phyloP scores from a whole-genome alignment of 2,797 vertebrate genomes.

The Leptoclinus maculatus region DNA sequence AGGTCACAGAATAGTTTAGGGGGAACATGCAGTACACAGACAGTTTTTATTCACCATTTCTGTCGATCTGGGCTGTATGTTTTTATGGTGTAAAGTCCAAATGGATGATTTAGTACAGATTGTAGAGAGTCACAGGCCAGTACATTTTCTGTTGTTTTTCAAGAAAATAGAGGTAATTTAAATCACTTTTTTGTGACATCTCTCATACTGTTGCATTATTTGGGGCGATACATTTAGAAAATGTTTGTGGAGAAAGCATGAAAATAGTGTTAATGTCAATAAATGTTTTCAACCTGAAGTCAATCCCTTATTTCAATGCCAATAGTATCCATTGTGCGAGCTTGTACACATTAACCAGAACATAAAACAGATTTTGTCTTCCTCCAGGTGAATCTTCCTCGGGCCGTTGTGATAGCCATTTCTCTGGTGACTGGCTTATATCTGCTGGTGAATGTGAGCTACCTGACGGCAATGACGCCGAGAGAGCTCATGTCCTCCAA shows the following conservation, averaged over 20 bases:
- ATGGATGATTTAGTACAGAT: not conserved
- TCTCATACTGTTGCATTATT: not conserved
- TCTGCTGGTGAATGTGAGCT: slow-evolving; percentile 92
- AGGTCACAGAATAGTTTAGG: not conserved
- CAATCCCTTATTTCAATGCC: not conserved
- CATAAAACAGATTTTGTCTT: not conserved
- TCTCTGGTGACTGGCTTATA: slow-evolving; percentile 90
- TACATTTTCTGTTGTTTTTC: not conserved
- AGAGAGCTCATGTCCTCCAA: slow-evolving; percentile 88
- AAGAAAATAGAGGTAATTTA: not conserved
- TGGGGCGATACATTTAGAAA: not conserved
- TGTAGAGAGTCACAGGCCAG: not conserved
- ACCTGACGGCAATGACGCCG: slow-evolving; percentile 89
- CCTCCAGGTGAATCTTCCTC: slow-evolving; percentile 89
- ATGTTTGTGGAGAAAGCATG: not conserved
- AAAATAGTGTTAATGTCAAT: not conserved
- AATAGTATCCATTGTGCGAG: not conserved
- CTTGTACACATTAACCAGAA: not conserved
- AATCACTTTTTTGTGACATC: not conserved
- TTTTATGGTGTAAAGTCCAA: not conserved
- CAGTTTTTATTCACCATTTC: no score
- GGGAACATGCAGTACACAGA: not conserved
- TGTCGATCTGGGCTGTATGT: not conserved
- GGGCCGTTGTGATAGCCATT: slow-evolving; percentile 89
- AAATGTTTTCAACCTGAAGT: not conserved